Evolutionary conservation across 1,140 invertebrate species (phyloP).

Genomic region (Anthonomus grandis): DNA sequence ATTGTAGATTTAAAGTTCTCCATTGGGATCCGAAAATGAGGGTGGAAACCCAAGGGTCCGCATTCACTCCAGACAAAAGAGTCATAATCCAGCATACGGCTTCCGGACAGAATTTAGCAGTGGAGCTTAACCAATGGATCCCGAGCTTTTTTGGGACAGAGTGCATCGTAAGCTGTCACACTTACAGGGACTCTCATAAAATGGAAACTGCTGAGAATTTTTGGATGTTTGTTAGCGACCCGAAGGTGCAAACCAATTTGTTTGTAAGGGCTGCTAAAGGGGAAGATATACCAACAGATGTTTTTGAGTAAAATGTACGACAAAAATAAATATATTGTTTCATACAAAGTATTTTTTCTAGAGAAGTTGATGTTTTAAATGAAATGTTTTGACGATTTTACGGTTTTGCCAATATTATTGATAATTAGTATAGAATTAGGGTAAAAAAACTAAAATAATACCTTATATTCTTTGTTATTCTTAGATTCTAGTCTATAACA

Average conservation of each 20-base stretch:
- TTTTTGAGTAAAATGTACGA: constrained; percentile 33
- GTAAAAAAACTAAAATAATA: no score
- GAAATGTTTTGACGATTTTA: no score
- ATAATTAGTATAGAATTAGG: no score
- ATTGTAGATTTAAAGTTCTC: constrained; percentile 43
- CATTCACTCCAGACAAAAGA: constrained; percentile 31
- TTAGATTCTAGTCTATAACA: no score
- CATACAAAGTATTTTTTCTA: no score
- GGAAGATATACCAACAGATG: constrained; percentile 34
- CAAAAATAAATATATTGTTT: no score
- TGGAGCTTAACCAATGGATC: constrained; percentile 35
- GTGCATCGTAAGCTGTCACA: constrained; percentile 39
- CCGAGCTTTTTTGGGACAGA: constrained; percentile 44
- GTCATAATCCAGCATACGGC: constrained; percentile 44
- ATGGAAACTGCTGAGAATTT: constrained; percentile 44
- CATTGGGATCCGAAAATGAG: constrained; percentile 37
- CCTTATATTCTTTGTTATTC: no score
- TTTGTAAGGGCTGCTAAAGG: constrained; percentile 38
- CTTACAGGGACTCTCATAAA: constrained; percentile 38
- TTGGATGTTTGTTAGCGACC: constrained; percentile 35
- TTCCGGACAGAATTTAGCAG: constrained; percentile 41
- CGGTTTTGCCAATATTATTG: no score
- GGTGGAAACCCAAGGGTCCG: constrained; percentile 36
- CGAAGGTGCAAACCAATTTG: constrained; percentile 30
- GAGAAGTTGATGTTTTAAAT: no score